Evolutionary conservation across 2,888 invertebrate species (phyloP).

Genomic region (Aphidoletes aphidimyza): DNA sequence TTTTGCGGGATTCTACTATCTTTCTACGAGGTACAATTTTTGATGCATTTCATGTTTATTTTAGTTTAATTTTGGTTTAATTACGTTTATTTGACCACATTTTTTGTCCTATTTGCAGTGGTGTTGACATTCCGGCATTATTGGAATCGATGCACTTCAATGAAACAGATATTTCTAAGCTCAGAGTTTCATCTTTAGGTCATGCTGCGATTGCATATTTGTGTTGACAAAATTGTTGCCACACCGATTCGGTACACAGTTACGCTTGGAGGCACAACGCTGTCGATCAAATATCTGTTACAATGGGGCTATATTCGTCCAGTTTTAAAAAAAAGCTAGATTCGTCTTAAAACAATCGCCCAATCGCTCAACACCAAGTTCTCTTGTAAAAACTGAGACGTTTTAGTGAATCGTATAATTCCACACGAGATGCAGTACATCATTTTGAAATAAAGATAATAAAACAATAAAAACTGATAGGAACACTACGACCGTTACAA

Average conservation of each 20-base stretch:
- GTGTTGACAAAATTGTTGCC: constrained; percentile 91
- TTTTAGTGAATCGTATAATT: no score
- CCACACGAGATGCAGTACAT: no score
- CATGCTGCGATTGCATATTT: constrained; percentile 90
- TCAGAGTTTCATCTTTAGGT: constrained; percentile 85
- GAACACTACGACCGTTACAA: no score
- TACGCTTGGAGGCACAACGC: constrained; percentile 88
- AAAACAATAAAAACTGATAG: no score
- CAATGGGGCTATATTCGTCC: constrained; percentile 85
- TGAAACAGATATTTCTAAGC: constrained; percentile 79
- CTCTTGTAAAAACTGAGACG: no score
- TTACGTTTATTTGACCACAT: constrained; percentile 12
- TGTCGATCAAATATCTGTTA: constrained; percentile 83
- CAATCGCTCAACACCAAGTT: no score
- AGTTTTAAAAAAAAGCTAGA: constrained; percentile 76
- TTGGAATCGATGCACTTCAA: constrained; percentile 75
- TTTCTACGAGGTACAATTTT: constrained; percentile 87
- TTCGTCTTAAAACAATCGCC: no score
- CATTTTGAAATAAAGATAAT: no score
- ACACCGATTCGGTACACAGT: constrained; percentile 93
- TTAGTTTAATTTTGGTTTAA: neutral
- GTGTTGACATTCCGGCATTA: constrained; percentile 85
- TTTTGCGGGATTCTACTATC: constrained; percentile 86
- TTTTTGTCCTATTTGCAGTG: constrained; percentile 71
- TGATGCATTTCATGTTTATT: constrained; percentile 40